Evolutionary conservation across 2,888 invertebrate species (phyloP).

Genomic region (Drosophila falleni): DNA sequence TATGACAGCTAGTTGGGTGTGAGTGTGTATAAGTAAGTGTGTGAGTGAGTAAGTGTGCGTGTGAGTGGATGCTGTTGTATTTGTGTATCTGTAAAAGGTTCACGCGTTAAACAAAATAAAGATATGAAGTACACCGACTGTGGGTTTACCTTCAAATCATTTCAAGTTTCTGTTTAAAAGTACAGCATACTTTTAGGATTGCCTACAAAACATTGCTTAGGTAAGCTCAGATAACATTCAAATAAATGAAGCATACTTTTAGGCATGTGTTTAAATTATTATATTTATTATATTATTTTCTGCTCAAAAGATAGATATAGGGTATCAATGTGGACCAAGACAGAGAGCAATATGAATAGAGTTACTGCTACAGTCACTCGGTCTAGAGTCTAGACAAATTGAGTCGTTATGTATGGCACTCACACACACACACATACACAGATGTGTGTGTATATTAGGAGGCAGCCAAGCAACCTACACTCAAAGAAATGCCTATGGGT

Average conservation of each 20-base stretch:
- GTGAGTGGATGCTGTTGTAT: conserved; percentile 15
- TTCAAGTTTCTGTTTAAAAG: not conserved
- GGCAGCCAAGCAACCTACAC: conserved; percentile 7
- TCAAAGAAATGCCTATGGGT: conserved; percentile 47
- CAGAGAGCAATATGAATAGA: conserved; percentile 27
- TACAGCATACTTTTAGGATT: not conserved
- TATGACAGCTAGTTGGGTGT: conserved; percentile 61
- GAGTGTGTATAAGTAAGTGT: conserved; percentile 1
- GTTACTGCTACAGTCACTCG: conserved; percentile 30
- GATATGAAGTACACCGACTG: conserved; percentile 12
- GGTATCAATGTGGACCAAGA: conserved; percentile 31
- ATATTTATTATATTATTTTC: too few species aligned
- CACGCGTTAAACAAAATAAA: conserved; percentile 6
- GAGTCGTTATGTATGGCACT: conserved; percentile 29
- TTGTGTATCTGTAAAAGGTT: conserved; percentile 28
- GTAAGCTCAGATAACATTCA: not conserved
- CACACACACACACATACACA: not conserved
- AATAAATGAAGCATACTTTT: not conserved
- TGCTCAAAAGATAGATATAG: conserved; percentile 6
- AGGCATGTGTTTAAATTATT: not conserved
- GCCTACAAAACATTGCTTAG: not conserved
- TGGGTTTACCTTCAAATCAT: not conserved
- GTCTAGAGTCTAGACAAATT: conserved; percentile 74
- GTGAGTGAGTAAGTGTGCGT: not conserved
- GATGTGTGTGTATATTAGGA: conserved; percentile 13